These are phyloP conservation scores for Burhinus oedicnemus DNA, from an alignment of 2,113 vertebrate species.

Conservation along the genomic window DNA sequence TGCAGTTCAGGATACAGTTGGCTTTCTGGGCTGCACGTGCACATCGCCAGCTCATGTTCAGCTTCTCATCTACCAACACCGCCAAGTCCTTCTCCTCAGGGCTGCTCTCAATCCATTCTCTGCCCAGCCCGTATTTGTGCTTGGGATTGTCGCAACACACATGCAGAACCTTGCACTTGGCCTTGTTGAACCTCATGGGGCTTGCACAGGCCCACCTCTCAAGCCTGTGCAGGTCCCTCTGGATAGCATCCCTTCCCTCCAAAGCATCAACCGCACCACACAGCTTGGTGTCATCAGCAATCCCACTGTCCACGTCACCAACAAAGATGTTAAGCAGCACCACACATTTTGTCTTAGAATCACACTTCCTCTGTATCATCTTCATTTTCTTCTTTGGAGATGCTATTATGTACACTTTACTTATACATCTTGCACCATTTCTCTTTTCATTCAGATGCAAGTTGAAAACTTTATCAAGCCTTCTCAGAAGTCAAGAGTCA, in stretches of 20 bases:
- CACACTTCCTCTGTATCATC: neutral
- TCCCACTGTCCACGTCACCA: neutral
- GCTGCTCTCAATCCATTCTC: neutral
- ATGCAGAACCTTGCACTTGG: neutral
- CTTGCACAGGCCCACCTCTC: neutral
- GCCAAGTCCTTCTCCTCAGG: neutral
- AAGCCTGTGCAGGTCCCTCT: neutral
- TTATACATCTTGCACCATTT: neutral
- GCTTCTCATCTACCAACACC: neutral
- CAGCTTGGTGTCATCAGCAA: neutral
- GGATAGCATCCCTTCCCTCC: neutral
- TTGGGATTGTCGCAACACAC: neutral
- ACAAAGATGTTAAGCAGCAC: neutral
- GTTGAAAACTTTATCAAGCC: neutral
- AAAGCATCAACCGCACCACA: neutral
- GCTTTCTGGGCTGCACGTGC: neutral
- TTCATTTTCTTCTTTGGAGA: neutral
- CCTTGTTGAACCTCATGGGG: neutral
- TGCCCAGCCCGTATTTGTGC: neutral
- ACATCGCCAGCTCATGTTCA: neutral
- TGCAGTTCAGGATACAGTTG: neutral
- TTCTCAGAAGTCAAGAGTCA: neutral
- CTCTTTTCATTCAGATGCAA: neutral
- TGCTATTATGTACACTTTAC: neutral
- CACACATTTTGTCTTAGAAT: neutral